Evolutionary conservation across 2,888 invertebrate genomes (phyloP).

Genomic region (Himalopsyche japonica): DNA sequence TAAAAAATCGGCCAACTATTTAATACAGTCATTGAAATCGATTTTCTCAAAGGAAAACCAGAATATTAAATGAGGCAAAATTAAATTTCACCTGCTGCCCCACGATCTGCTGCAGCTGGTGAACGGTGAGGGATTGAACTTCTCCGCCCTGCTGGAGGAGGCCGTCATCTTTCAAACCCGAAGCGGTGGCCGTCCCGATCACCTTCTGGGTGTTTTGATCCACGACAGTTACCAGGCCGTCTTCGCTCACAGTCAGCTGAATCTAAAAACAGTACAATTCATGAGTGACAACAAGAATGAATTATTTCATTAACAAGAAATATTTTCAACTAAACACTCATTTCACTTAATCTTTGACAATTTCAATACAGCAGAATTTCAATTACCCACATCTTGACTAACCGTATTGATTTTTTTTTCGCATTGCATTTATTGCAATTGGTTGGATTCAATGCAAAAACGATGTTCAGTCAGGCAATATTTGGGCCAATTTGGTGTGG

Average conservation of each 20-base stretch:
- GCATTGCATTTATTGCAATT: too few relatives aligned
- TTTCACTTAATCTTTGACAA: too few relatives aligned
- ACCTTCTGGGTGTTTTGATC: slow-evolving; percentile 51
- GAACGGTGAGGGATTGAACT: slow-evolving; percentile 59
- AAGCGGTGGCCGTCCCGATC: slow-evolving; percentile 47
- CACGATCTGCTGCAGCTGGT: slow-evolving; percentile 63
- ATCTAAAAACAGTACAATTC: slow-evolving; percentile 46
- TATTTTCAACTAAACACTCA: neutral
- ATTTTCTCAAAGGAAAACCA: neutral
- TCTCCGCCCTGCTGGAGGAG: slow-evolving; percentile 54
- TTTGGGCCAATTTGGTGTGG: too few relatives aligned
- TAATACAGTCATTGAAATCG: neutral
- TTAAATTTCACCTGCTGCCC: slow-evolving; percentile 61
- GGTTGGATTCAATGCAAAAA: too few relatives aligned
- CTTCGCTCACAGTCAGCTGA: slow-evolving; percentile 59
- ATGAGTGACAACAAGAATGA: neutral
- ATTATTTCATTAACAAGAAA: neutral
- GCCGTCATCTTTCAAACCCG: slow-evolving; percentile 50
- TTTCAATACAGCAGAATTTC: too few relatives aligned
- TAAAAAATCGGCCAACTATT: too few relatives aligned
- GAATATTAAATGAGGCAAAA: neutral
- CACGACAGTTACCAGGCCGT: slow-evolving; percentile 61
- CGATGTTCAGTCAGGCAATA: too few relatives aligned
- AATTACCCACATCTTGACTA: too few relatives aligned
- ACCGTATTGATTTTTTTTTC: too few relatives aligned